A percentile compares a stretch with the other conserved stretches of the same genome.
Evolutionary conservation across 2,888 invertebrate species (phyloP).

Genomic region (Ferrisia virgata): DNA sequence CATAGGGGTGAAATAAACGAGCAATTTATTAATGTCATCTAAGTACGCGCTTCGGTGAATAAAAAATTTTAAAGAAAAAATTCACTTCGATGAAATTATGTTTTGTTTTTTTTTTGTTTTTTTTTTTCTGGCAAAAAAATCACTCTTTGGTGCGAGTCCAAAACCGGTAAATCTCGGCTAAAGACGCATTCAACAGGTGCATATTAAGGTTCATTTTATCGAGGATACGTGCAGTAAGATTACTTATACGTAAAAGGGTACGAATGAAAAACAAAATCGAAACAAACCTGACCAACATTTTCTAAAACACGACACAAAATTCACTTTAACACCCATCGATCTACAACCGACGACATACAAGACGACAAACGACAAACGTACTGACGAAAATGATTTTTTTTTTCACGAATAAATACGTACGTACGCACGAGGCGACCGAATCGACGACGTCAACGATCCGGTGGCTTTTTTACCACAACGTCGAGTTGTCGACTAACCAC

Average conservation of each 20-base stretch:
- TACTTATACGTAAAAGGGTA: no score
- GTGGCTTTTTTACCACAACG: background rate
- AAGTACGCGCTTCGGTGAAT: background rate
- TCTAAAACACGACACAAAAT: conserved; percentile 21
- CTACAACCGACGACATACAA: background rate
- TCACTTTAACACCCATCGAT: conserved; percentile 27
- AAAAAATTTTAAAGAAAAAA: background rate
- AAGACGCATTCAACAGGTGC: background rate
- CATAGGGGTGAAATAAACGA: background rate
- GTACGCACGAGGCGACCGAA: background rate
- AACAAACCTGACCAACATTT: conserved; percentile 15
- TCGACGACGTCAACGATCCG: background rate
- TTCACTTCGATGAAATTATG: background rate
- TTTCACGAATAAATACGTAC: background rate
- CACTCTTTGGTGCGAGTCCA: no score
- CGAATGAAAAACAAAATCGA: background rate
- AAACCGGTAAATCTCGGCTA: no score
- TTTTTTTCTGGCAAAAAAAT: no score
- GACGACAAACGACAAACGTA: background rate
- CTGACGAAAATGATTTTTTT: background rate
- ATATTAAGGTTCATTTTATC: background rate
- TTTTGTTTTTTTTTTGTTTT: background rate
- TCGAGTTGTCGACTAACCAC: background rate
- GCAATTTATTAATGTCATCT: no score
- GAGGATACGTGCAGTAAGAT: background rate